Base-by-base conservation (phyloP, 35 echinoderm and acorn worm genomes). In the Strongylocentrotus purpuratus region DNA sequence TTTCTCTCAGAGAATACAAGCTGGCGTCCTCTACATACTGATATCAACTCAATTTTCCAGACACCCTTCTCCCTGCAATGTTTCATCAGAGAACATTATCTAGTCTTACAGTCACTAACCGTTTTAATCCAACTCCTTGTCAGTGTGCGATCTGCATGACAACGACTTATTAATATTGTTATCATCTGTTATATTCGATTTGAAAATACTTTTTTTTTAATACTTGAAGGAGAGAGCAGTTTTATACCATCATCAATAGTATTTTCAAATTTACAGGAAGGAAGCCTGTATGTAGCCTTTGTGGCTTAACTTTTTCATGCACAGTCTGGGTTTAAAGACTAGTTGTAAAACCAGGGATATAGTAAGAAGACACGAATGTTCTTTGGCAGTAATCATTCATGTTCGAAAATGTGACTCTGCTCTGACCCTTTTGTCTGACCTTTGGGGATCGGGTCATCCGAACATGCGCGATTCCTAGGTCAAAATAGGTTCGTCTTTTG, bases 371-470 rank as follows among this genome's bases (percentile, higher is more conserved):
- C 87, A 89, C 87, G 87, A 89, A 89, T 89, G 87, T 89, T 89
- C 87, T 20, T 46, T 45, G 20, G 32, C 87, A 33, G 33, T 89
- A 89, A 89, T 89, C 87, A 89, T 89, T 89, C 87, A 89, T 89
- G 87, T 89, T 89, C 87, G 87, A 89, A 89, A 89, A 89, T 89
- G 87, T 89, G 87, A 89, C 87, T 89, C 87, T 89, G 87, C 32
- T 18, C 25, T 89, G 87, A 89, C 87, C 87, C 87, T 89, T 89
- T 28, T 89, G 87, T 89, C 87, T 89, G 87, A 89, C 87, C 87
- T 89, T 89, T 46, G 15, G 87, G 87, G 87, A 11, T 89, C 12
- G 87, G 87, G 87, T 89, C 87, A 89, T 33, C 87, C 12, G 32
- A 89, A 89, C 87, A 46, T 89, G 45, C 87, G 87, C 87, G 32